phyloP scores from a whole-genome alignment of 2,797 vertebrate species.

The Nothura maculosa region DNA sequence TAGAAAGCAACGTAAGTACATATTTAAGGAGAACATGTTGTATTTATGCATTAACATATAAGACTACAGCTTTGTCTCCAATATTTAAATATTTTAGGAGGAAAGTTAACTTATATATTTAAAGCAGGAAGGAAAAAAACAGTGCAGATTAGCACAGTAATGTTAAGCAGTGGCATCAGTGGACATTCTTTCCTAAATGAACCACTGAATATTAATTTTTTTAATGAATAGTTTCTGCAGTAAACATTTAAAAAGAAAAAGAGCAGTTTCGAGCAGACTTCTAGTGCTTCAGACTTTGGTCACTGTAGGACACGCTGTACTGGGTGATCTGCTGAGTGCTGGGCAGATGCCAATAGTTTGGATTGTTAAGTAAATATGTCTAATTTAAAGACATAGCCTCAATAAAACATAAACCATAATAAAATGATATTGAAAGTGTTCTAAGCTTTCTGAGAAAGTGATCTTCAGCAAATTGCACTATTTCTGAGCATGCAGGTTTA shows the following conservation, averaged over 20 bases:
- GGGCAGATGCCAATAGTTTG: neutral
- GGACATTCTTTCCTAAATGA: neutral
- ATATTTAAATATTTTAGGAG: neutral
- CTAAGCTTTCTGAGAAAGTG: neutral
- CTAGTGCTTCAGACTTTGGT: neutral
- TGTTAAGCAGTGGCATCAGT: neutral
- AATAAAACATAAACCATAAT: neutral
- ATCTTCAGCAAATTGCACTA: neutral
- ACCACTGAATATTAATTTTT: neutral
- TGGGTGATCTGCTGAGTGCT: neutral
- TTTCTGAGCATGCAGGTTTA: neutral
- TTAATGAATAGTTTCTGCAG: neutral
- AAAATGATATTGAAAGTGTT: neutral
- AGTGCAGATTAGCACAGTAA: neutral
- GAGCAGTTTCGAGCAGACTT: neutral
- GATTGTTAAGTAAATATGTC: neutral
- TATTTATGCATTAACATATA: neutral
- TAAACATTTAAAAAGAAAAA: neutral
- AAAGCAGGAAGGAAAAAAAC: neutral
- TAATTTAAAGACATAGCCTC: neutral
- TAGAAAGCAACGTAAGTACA: constrained; percentile 33
- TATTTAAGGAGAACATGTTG: constrained; percentile 29
- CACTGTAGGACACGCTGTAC: neutral
- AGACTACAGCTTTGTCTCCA: neutral
- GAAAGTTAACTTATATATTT: neutral